phyloP scores from a whole-genome alignment of 2,888 invertebrate species.

The Hirtodrosophila duncani region DNA sequence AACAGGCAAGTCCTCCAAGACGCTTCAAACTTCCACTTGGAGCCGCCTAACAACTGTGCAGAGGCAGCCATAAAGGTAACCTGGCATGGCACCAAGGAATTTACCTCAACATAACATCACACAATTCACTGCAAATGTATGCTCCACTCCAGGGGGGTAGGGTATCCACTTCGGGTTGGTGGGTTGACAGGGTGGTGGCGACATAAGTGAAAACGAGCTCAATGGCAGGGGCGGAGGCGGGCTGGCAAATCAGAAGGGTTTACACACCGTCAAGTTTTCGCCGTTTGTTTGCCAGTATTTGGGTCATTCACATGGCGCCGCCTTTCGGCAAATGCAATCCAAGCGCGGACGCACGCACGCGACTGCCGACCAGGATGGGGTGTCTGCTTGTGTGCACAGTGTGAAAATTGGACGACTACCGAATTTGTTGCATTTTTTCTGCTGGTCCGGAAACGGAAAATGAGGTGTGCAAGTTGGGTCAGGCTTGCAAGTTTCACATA shows the following conservation, averaged over 20 bases:
- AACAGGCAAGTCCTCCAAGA: constrained; percentile 19
- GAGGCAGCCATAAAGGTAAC: constrained; percentile 18
- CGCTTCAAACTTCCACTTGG: constrained; percentile 6
- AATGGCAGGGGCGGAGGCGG: constrained; percentile 63
- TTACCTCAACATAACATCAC: constrained; percentile 73
- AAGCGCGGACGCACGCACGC: constrained; percentile 50
- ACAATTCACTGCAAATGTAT: constrained; percentile 54
- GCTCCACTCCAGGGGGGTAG: constrained; percentile 27
- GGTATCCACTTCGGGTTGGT: constrained; percentile 8
- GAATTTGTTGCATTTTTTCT: constrained; percentile 12
- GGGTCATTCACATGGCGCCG: constrained; percentile 77
- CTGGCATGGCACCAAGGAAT: constrained; percentile 59
- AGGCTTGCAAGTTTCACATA: constrained; percentile 10
- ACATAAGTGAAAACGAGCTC: constrained; percentile 64
- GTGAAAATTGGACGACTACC: constrained; percentile 9
- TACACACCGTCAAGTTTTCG: constrained; percentile 41
- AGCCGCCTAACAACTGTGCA: constrained; percentile 51
- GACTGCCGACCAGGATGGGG: not conserved
- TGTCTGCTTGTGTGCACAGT: constrained; percentile 21
- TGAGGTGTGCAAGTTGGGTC: constrained; percentile 51
- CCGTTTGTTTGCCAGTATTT: constrained; percentile 72
- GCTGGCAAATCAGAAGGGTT: constrained; percentile 5
- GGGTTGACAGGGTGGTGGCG: constrained; percentile 6
- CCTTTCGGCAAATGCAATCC: constrained; percentile 46
- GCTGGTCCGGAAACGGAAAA: constrained; percentile 53